Evolutionary conservation across 2,113 vertebrate genomes (phyloP).

Genomic region (Lampris incognitus): DNA sequence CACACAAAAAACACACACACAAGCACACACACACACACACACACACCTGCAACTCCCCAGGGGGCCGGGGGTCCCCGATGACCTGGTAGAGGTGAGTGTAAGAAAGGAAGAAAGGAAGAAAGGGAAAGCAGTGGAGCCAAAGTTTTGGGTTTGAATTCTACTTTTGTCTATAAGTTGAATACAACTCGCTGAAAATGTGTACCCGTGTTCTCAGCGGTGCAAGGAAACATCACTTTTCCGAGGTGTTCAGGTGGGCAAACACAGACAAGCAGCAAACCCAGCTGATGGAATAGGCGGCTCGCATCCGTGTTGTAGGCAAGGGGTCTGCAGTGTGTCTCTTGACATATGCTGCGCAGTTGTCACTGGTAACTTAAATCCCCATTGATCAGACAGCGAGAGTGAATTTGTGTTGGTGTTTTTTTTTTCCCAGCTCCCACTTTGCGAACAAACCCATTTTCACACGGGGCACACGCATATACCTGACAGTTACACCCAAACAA

Average conservation of each 20-base stretch:
- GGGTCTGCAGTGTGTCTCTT: constrained; percentile 68
- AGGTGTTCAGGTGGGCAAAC: constrained; percentile 65
- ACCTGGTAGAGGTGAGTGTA: constrained; percentile 68
- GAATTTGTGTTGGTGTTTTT: constrained; percentile 79
- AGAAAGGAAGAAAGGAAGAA: not conserved
- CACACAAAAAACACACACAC: constrained; percentile 51
- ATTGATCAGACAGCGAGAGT: constrained; percentile 80
- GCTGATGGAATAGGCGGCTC: constrained; percentile 70
- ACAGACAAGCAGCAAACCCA: constrained; percentile 69
- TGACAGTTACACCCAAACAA: constrained; percentile 84
- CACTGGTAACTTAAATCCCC: constrained; percentile 79
- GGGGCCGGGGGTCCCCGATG: constrained; percentile 63
- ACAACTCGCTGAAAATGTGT: constrained; percentile 46
- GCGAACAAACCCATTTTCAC: constrained; percentile 82
- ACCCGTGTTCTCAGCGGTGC: constrained; percentile 62
- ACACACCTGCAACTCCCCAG: constrained; percentile 70
- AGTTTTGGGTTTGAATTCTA: constrained; percentile 61
- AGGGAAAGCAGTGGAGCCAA: constrained; percentile 60
- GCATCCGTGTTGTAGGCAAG: constrained; percentile 56
- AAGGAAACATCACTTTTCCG: constrained; percentile 71
- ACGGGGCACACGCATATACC: constrained; percentile 77
- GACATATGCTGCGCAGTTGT: constrained; percentile 79
- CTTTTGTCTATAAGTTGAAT: constrained; percentile 67
- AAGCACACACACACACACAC: constrained; percentile 56
- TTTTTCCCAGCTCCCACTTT: constrained; percentile 77